A percentile compares a stretch with the other conserved stretches of the same genome.
These are phyloP conservation scores for Corythornis madagascariensis DNA, from an alignment of 2,113 vertebrate genomes.

Conservation along the genomic window DNA sequence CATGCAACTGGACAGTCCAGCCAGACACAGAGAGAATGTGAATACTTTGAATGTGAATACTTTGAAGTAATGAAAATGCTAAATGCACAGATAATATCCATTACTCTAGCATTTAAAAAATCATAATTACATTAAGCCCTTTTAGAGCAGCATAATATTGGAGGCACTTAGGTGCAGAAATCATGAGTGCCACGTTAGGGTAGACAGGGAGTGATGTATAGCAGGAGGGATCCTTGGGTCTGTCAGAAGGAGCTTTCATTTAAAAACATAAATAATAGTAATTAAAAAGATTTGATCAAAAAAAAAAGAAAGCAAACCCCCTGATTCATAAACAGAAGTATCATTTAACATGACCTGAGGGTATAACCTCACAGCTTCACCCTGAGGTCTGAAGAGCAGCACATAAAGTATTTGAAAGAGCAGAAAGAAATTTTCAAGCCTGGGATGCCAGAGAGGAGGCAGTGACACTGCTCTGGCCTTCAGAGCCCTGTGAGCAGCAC, in stretches of 20 bases:
- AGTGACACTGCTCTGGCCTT: background rate
- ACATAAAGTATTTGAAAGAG: background rate
- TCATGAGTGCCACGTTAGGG: background rate
- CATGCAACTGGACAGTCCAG: constrained; percentile 70
- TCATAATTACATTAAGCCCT: background rate
- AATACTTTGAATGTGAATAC: constrained; percentile 76
- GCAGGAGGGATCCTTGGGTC: background rate
- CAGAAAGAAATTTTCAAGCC: background rate
- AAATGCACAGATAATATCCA: constrained; percentile 35
- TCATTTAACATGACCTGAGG: background rate
- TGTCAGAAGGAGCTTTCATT: constrained; percentile 8
- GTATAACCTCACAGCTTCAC: background rate
- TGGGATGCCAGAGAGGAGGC: background rate
- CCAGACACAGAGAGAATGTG: constrained; percentile 26
- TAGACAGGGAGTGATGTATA: background rate
- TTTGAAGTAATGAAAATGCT: constrained; percentile 52
- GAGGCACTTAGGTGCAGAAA: background rate
- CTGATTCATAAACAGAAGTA: background rate
- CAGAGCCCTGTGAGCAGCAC: background rate
- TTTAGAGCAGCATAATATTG: background rate
- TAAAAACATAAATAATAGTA: background rate
- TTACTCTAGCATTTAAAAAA: constrained; percentile 26
- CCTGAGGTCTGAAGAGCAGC: constrained; percentile 33
- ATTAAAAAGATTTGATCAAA: background rate
- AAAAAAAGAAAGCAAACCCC: background rate